Percentiles rank a stretch among this genome's conserved stretches.
Conservation (phyloP, 2,888 invertebrate species). For the Leptogaster cylindrica region DNA sequence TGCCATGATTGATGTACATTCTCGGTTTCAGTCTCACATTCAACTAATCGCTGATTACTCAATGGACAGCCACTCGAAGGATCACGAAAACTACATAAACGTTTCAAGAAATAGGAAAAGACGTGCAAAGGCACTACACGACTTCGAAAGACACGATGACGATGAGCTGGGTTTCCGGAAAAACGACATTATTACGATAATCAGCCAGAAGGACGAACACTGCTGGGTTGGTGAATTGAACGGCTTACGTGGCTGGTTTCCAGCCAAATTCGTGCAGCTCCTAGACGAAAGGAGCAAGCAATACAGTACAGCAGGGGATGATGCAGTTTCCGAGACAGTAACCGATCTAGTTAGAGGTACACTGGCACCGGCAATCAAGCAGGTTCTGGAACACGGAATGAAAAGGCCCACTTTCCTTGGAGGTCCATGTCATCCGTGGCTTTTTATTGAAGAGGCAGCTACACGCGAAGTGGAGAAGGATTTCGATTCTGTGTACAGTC, state of each 20-base stretch:
- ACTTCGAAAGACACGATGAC: constrained; percentile 97
- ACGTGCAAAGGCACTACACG: constrained; percentile 93
- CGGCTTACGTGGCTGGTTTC: constrained; percentile 95
- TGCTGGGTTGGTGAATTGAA: constrained; percentile 98
- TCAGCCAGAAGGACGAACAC: constrained; percentile 97
- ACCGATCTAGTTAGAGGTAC: constrained; percentile 96
- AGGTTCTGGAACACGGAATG: constrained; percentile 94
- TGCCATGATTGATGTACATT: neutral
- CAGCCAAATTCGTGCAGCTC: constrained; percentile 94
- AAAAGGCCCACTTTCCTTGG: constrained; percentile 87
- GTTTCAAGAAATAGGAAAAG: constrained; percentile 85
- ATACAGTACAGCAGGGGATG: constrained; percentile 94
- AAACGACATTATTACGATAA: constrained; percentile 97
- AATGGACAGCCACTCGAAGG: constrained; percentile 92
- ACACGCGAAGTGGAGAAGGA: constrained; percentile 96
- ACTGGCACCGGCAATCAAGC: constrained; percentile 90
- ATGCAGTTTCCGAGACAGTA: constrained; percentile 94
- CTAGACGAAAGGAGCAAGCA: constrained; percentile 93
- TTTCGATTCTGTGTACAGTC: constrained; percentile 96
- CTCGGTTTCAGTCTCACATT: constrained; percentile 67
- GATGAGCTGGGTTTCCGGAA: constrained; percentile 98
- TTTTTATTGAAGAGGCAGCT: constrained; percentile 97
- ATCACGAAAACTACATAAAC: constrained; percentile 94
- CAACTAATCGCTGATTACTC: constrained; percentile 90
- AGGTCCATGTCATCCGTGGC: constrained; percentile 97